These are phyloP conservation scores for Anthrax anthrax DNA, from an alignment of 2,888 invertebrate species.

Conservation along the genomic window DNA sequence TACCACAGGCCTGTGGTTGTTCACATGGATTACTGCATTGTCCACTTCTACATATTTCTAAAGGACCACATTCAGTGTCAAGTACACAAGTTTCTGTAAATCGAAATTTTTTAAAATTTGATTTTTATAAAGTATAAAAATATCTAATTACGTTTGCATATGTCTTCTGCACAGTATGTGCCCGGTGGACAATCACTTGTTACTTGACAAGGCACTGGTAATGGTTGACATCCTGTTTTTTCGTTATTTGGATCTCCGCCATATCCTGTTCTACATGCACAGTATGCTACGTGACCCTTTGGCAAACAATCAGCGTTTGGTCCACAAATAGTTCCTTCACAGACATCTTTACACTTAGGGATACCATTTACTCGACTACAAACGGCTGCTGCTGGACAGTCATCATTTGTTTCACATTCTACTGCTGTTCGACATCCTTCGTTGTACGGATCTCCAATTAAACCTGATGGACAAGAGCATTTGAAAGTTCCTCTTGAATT, in stretches of 20 bases:
- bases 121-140: constrained; percentile 7
- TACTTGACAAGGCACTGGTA: constrained; percentile 54
- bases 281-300: constrained; percentile 58
- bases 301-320: constrained; percentile 72
- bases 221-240: constrained; percentile 56
- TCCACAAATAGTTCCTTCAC: constrained; percentile 63
- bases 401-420: constrained; percentile 62
- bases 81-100: constrained; percentile 57
- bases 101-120: constrained; percentile 6
- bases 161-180: constrained; percentile 65
- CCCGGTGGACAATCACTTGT: constrained; percentile 62
- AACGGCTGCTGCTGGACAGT: constrained; percentile 67
- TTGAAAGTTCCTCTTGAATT: constrained; percentile 67
- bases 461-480: constrained; percentile 63
- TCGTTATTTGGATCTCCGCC: constrained; percentile 60
- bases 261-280: constrained; percentile 65
- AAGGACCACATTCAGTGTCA: constrained; percentile 62
- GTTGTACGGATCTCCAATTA: constrained; percentile 72
- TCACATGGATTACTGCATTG: constrained; percentile 72
- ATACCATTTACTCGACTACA: constrained; percentile 56
- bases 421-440: constrained; percentile 70
- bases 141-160: constrained; percentile 57
- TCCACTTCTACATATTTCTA: constrained; percentile 67
- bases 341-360: constrained; percentile 72
- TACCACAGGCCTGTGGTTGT: constrained; percentile 61